Conservation (phyloP, 2,888 invertebrate species). For the Eudemis profundana region DNA sequence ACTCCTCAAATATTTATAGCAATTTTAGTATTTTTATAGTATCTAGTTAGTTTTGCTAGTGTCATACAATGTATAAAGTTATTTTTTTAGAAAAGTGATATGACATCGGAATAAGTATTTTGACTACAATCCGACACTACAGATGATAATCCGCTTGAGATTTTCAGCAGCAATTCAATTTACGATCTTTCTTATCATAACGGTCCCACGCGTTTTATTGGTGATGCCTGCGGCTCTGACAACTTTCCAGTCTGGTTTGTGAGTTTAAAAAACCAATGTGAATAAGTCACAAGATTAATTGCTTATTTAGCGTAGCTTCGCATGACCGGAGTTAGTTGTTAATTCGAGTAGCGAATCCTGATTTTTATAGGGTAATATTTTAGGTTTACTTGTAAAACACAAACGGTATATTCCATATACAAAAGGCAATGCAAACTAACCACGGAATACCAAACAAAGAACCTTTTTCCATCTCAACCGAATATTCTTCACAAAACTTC, state of each 20-base stretch:
- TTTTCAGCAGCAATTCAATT: constrained; percentile 3
- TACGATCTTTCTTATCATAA: constrained; percentile 6
- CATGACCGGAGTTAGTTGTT: constrained; percentile 1
- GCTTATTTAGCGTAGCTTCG: constrained; percentile 10
- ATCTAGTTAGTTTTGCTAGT: too few species aligned
- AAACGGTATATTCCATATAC: background rate
- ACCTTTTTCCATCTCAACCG: background rate
- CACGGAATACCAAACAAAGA: too few species aligned
- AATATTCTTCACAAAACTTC: background rate
- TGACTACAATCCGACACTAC: too few species aligned
- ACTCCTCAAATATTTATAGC: too few species aligned
- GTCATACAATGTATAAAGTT: too few species aligned
- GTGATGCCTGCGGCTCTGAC: background rate
- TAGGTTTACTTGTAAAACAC: background rate
- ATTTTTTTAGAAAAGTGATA: too few species aligned
- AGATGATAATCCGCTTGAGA: background rate
- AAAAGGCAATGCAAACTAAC: too few species aligned
- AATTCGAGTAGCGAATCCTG: background rate
- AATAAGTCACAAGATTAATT: background rate
- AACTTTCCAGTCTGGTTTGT: background rate
- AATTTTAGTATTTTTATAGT: too few species aligned
- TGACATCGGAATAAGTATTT: too few species aligned
- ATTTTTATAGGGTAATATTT: background rate
- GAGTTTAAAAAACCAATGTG: constrained; percentile 1
- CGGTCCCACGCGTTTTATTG: constrained; percentile 12